Base-by-base conservation (phyloP, 2,888 invertebrate genomes). In the Lepidochrysops patricia region DNA sequence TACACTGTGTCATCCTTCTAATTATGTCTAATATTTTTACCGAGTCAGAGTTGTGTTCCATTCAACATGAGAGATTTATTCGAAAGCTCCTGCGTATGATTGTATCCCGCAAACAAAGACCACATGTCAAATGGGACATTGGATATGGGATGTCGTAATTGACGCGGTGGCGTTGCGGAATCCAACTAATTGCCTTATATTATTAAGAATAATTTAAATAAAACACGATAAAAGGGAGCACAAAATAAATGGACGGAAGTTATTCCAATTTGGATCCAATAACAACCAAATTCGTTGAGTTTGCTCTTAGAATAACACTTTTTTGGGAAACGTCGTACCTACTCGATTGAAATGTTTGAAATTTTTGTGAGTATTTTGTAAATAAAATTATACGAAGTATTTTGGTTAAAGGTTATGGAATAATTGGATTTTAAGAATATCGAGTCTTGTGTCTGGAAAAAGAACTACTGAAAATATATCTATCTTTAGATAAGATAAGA, bases 101-200 rank as follows among this genome's bases (percentile, higher is more conserved):
- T 66, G 63, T 62, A 61, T 59, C 61, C 73, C 72, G 74, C 73
- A 76, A 74, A 77, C 74, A 73, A 73, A 73, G 72, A 75, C 73
- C 73, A 78, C 84, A 78, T 79, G 81, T 84, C 84, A 82, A 77
- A 80, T 76, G 69, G 70, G 79, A 74, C 73, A 70, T 43, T 19
- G 19, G 43, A 43, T 43, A 43, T 43, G 43, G 43, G 43, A 43
- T 67, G 67, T 58, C 69, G 72, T 80, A 81, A 80, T 80, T 80
- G 79, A 76, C 74, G 75, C 69, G 71, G 69, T 58, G 62, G 61
- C 57, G 63, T 60, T 60, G 32, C 63, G 63, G 66, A 63, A 63
- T 63, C 60, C 23, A 54, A 62, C 61, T 66, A 65, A 66, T 66
- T 66, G 62, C 61, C 62, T 62, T 58, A 57, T 57, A 63, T 63